phyloP scores from a whole-genome alignment of 2,888 invertebrate species.

The Trissolcus japonicus region DNA sequence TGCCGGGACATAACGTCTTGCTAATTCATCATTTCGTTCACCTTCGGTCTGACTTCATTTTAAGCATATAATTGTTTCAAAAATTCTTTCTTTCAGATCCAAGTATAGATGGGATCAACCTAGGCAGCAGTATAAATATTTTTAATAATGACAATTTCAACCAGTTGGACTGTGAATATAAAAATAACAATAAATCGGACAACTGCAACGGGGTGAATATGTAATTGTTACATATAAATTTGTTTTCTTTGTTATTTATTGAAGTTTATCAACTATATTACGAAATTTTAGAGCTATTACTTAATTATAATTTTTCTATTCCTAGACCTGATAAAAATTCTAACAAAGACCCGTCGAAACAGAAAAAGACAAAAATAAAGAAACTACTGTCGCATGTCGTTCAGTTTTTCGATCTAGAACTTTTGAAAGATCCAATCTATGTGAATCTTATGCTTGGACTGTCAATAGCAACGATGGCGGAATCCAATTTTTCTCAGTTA shows the following conservation, averaged over 20 bases:
- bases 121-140: conserved; percentile 81
- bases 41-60: background rate
- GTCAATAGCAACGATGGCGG: conserved; percentile 83
- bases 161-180: background rate
- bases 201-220: conserved; percentile 32
- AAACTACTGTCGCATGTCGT: background rate
- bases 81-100: conserved; percentile 54
- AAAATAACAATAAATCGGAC: background rate
- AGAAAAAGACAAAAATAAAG: conserved; percentile 4
- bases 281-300: no score
- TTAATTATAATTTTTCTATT: background rate
- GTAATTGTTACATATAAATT: conserved; percentile 24
- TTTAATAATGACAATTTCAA: conserved; percentile 75
- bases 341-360: background rate
- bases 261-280: background rate
- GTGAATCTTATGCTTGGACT: conserved; percentile 83
- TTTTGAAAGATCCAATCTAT: conserved; percentile 83
- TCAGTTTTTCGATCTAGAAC: conserved; percentile 80
- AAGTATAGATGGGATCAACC: conserved; percentile 77
- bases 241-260: conserved; percentile 14
- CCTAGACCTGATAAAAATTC: conserved; percentile 6
- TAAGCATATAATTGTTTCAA: background rate
- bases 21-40: background rate
- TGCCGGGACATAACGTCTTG: background rate
- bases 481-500: conserved; percentile 83